Conservation (phyloP, 2,888 invertebrate genomes). For the Morinoia aosen region DNA sequence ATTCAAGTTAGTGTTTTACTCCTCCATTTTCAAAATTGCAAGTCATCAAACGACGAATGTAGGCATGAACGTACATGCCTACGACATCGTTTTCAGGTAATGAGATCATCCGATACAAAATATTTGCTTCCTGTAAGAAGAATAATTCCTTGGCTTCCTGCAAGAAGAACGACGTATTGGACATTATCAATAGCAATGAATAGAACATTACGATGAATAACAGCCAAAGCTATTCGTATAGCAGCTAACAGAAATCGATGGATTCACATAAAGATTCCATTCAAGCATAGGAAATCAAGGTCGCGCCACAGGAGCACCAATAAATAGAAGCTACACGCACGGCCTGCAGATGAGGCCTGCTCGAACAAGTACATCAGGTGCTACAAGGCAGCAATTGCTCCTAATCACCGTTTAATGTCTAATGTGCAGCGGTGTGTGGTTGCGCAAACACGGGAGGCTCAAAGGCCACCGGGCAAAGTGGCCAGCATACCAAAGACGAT, state of each 20-base stretch:
- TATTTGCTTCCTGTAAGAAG: no score
- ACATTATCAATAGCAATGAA: no score
- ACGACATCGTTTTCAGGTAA: no score
- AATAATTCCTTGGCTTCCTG: no score
- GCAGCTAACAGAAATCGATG: not conserved
- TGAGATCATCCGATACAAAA: no score
- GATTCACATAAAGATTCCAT: not conserved
- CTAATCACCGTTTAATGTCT: slow-evolving; percentile 22
- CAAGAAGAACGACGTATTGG: no score
- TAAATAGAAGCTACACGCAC: not conserved
- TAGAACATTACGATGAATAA: no score
- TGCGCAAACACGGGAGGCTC: not conserved
- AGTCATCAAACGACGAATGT: no score
- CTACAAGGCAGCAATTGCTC: not conserved
- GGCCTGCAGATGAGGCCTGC: not conserved
- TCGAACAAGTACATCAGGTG: not conserved
- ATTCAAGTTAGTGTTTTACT: no score
- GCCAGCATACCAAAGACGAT: slow-evolving; percentile 25
- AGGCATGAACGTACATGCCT: no score
- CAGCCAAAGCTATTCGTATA: not conserved
- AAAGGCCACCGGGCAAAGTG: not conserved
- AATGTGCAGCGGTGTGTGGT: slow-evolving; percentile 15
- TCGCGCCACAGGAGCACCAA: not conserved
- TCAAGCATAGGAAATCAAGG: not conserved
- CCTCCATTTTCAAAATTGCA: no score